Base-by-base conservation (phyloP, 2,888 invertebrate genomes). In the Sinhomidia bicolor region DNA sequence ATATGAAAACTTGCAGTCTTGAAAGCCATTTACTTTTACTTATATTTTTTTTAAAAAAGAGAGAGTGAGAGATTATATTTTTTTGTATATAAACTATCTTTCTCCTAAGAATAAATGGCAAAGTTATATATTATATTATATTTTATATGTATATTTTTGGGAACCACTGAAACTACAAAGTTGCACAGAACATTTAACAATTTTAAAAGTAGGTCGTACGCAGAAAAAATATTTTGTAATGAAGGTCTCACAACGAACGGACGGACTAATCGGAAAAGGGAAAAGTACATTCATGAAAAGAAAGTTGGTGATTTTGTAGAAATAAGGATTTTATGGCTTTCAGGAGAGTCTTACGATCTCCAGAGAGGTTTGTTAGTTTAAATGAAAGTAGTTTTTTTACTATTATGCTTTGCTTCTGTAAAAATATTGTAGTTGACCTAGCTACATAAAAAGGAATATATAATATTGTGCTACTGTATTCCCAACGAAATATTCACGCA, bases 181-280 rank as follows among this genome's bases (percentile, higher is more conserved):
- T 76, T 51, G 26, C 71, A 76, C 76, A 76, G 29, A 51, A 76
- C 76, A 76, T 76, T 76, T 51, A 76, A 32, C 76, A 76, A 76
- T 76, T 74, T 76, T 54, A n/a, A 26, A 51, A 76, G 51, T 51
- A 51, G 76, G 76, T 51, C 51, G 32, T 76, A 71, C 76, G 76
- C 76, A 76, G 47, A 76, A 54, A 74, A 44, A 29, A 32, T 17
- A 71, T 51, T 65, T 17, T 36, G 76, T 44, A 51, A 51, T 51
- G 51, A 76, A 51, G 51, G 51, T 76, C 65, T 65, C 57, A 5
- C 4, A 57, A 57, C 51, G 57, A 57, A 57, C n/a, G 32, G n/a
- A 32, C 32, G 32, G n/a, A 32, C 65, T 65, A 65, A 65, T 32
- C n/a, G 32, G 65, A 65, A 65, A 17, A 12, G 9, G 12, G 65